Base-by-base conservation (phyloP, 64 coral and sea anemone genomes). In the Montipora foliosa region DNA sequence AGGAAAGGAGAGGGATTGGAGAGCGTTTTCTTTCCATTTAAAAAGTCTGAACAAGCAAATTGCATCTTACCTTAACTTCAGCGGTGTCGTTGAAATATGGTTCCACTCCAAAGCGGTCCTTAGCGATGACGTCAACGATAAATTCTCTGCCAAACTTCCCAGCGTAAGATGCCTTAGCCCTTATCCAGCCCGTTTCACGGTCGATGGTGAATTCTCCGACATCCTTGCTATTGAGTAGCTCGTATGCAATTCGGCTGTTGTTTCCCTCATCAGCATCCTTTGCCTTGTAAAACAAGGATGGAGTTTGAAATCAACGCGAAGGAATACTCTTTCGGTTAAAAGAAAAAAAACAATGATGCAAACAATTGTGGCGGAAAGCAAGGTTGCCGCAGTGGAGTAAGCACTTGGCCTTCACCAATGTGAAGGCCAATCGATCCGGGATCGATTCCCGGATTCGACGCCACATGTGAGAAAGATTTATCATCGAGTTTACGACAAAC, bases 171-270 rank as follows among this genome's bases (percentile, higher is more conserved):
- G 77, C 74, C 8, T 89, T 86, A 20, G 95, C 95, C 20, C 70
- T 90, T 24, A 98, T 95, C 97, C 94, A 98, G 17, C 97, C 97
- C 88, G 88, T 91, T 2, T 95, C 83, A 44, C 89, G 73, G 50
- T 95, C 78, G 4, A 98, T 84, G 24, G 46, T 95, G 69, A 98
- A 95, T n/a, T 90, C 87, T 2, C 17, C 87, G 46, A 80, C 83
- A 60, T 95, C 92, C 46, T 91, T 72, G 4, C 50, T 68, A 19
- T 66, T 60, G 13, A 92, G 76, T 0, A 95, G 70, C 53, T 89
- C 60, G 76, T 98, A 98, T 4, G 91, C 81, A 51, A 98, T 93
- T 16, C 83, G 94, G 25, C 97, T 95, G 48, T 95, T 95, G 59
- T 95, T 95, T 17, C 97, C 97, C 9, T 69, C 46, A 50, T 98